A percentile compares a stretch with the other conserved stretches of the same genome.
These are phyloP conservation scores for Gymnoscopelus braueri DNA, from an alignment of 2,797 vertebrate genomes.

Conservation along the genomic window DNA sequence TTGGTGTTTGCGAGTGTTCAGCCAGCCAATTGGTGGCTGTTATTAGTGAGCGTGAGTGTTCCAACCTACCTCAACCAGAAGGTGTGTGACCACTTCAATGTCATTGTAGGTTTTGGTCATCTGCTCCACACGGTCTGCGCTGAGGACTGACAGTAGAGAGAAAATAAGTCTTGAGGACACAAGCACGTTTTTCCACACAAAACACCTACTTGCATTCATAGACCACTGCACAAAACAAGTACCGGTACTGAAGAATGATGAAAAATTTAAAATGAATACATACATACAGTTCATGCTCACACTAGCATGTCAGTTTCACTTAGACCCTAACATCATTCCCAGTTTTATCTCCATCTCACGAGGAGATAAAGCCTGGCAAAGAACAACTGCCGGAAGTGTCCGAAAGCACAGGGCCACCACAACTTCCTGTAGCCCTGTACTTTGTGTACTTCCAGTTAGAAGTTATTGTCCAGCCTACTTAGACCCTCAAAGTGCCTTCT, in stretches of 20 bases:
- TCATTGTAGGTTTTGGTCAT: conserved; percentile 93
- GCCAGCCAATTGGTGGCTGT: neutral
- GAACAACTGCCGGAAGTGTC: no score
- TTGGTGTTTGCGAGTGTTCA: no score
- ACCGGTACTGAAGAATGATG: neutral
- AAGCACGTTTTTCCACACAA: neutral
- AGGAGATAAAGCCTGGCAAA: no score
- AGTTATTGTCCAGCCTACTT: neutral
- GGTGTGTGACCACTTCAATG: conserved; percentile 91
- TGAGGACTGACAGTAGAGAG: conserved; percentile 82
- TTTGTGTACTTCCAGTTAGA: no score
- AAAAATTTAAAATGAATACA: neutral
- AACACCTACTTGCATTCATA: conserved; percentile 19
- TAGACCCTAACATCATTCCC: neutral
- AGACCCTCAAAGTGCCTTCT: conserved; percentile 1
- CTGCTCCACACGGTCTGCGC: conserved; percentile 86
- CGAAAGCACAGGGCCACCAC: no score
- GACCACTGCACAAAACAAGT: neutral
- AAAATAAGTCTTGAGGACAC: neutral
- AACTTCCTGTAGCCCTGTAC: no score
- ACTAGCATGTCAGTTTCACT: conserved; percentile 32
- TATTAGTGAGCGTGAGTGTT: no score
- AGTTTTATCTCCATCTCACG: no score
- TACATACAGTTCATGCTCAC: conserved; percentile 5
- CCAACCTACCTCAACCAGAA: conserved; percentile 89